These are phyloP conservation scores for Lutjanus erythropterus DNA, from an alignment of 2,113 vertebrate species.

Conservation along the genomic window DNA sequence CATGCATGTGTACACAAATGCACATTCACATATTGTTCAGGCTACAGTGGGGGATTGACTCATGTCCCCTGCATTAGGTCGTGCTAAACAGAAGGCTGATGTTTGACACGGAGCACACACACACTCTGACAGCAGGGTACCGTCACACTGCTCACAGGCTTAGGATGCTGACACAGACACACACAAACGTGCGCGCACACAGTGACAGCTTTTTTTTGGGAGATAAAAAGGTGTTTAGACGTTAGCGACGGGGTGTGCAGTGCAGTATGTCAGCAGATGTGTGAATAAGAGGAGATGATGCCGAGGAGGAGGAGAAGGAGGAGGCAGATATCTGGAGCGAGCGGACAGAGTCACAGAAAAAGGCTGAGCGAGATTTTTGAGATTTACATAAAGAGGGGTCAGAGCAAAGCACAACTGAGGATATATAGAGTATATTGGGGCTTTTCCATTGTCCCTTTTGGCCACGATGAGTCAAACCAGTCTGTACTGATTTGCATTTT, in stretches of 20 bases:
- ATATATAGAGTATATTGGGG: too few relatives aligned
- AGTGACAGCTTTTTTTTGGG: slow-evolving; percentile 67
- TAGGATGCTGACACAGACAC: slow-evolving; percentile 63
- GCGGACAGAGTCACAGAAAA: slow-evolving; percentile 29
- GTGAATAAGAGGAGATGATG: slow-evolving; percentile 46
- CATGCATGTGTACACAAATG: slow-evolving; percentile 41
- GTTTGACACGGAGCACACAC: slow-evolving; percentile 53
- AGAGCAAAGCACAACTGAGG: not conserved
- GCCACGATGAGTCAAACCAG: too few relatives aligned
- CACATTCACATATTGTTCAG: slow-evolving; percentile 33
- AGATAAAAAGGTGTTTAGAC: slow-evolving; percentile 66
- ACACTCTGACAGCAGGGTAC: slow-evolving; percentile 61
- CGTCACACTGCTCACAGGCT: slow-evolving; percentile 61
- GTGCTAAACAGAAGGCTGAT: slow-evolving; percentile 55
- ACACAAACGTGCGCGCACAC: slow-evolving; percentile 34
- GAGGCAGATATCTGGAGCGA: slow-evolving; percentile 30
- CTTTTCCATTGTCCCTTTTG: too few relatives aligned
- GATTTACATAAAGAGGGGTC: slow-evolving; percentile 14
- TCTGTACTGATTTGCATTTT: too few relatives aligned
- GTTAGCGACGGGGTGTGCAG: slow-evolving; percentile 46
- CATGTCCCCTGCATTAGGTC: slow-evolving; percentile 62
- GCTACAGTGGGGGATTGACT: slow-evolving; percentile 52
- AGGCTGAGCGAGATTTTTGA: slow-evolving; percentile 40
- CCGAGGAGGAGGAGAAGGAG: slow-evolving; percentile 12
- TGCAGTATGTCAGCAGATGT: slow-evolving; percentile 57